Base-by-base conservation (phyloP, 1,140 invertebrate genomes). In the Leptopilina boulardi region DNA sequence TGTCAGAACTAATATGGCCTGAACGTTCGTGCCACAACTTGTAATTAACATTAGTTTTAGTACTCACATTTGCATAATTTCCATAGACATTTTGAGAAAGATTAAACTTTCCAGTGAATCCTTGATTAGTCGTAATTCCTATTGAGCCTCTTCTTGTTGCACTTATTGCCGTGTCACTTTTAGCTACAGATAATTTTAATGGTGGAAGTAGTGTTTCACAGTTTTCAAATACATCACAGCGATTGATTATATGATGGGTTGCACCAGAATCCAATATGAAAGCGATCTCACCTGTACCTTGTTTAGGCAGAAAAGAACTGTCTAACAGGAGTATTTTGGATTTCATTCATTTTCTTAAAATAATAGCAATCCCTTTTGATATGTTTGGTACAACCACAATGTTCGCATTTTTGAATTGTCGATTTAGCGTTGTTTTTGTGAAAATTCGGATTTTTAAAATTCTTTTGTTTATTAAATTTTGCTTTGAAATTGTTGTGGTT, bases 271-370 rank as follows among this genome's bases (percentile, higher is more conserved):
- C 70, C 21, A 77, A 42, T 11, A 83, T 71, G 11, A 81, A 70
- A 74, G 77, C 79, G 8, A 21, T 10, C 76, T 75, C 77, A 34
- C 77, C 80, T 75, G 77, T 79, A 41, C 11, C 56, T 38, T 38
- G 44, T n/a, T 47, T 3, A 47, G 15, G 26, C 30, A 21, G 0
- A 19, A 11, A 15, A 47, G 19, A 18, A 42, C 44, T 47, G 0
- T 19, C 10, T 2, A 42, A 11, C 18, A 18, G 47, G 15, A 18
- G 2, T 51, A n/a, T n/a, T 51, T 51, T 51, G 15, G 13, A 18
- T 51, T 51, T 51, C n/a, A 51, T n/a, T 51, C 47, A 51, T 51
- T n/a, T n/a, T 51, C n/a, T 51, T 51, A 15, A n/a, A 51, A 51
- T 51, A 51, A 51, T n/a, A n/a, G 18, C 15, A 51, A 51, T 51